phyloP scores from a whole-genome alignment of 2,888 invertebrate genomes.

The Eristalinus sepulchralis region DNA sequence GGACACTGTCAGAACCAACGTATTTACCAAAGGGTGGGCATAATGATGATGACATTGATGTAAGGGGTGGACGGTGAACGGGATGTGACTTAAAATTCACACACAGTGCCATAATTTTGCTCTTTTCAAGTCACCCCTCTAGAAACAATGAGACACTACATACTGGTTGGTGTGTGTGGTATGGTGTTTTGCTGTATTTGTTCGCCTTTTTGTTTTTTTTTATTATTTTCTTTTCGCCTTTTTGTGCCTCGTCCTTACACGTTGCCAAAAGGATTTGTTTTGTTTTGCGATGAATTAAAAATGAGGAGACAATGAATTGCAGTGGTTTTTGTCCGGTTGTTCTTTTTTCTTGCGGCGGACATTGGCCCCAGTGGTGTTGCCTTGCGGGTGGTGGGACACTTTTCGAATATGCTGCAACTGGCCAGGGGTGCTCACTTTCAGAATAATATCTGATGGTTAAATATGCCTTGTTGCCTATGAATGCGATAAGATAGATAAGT shows the following conservation, averaged over 20 bases:
- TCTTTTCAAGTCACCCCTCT: constrained; percentile 45
- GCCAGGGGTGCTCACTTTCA: constrained; percentile 43
- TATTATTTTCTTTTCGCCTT: background rate
- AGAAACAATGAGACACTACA: constrained; percentile 57
- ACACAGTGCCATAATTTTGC: constrained; percentile 64
- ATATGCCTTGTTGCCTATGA: background rate
- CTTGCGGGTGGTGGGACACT: constrained; percentile 11
- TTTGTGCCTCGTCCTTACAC: constrained; percentile 6
- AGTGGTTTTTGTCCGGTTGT: constrained; percentile 16
- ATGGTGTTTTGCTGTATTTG: background rate
- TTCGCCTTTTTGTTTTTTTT: constrained; percentile 3
- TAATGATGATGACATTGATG: constrained; percentile 35
- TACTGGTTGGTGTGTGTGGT: constrained; percentile 13
- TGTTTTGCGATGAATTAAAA: constrained; percentile 69
- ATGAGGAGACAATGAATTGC: constrained; percentile 67
- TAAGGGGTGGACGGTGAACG: constrained; percentile 11
- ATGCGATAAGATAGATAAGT: background rate
- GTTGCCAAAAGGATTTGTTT: constrained; percentile 63
- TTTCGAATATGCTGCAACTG: constrained; percentile 37
- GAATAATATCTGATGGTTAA: background rate
- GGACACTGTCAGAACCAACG: constrained; percentile 15
- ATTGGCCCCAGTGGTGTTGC: constrained; percentile 58
- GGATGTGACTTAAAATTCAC: constrained; percentile 56
- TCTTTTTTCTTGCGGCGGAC: constrained; percentile 46
- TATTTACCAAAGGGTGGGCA: constrained; percentile 32